Percentiles rank a stretch among this genome's conserved stretches.
Evolutionary conservation across 2,797 vertebrate genomes (phyloP).

Genomic region (Etheostoma nigrum): DNA sequence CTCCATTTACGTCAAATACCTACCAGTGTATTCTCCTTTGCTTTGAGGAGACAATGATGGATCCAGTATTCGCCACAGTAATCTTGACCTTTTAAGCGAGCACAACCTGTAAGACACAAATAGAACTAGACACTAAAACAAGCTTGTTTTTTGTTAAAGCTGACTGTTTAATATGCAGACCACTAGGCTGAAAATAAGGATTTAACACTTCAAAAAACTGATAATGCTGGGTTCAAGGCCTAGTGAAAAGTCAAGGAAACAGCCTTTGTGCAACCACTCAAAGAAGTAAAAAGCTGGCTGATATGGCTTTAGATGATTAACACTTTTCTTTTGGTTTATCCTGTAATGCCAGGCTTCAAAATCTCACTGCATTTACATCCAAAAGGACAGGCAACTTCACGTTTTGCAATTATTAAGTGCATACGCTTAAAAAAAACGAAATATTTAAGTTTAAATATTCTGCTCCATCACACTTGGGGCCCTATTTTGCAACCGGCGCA

Average conservation of each 20-base stretch:
- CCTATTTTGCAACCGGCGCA: too few relatives aligned
- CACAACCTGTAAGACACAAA: slow-evolving; percentile 6
- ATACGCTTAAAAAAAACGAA: not conserved
- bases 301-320: not conserved
- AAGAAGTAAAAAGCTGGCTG: not conserved
- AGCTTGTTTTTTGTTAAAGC: slow-evolving; percentile 8
- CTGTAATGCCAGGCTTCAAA: not conserved
- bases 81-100: slow-evolving; percentile 27
- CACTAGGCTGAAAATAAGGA: not conserved
- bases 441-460: not conserved
- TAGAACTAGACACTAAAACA: slow-evolving; percentile 14
- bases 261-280: not conserved
- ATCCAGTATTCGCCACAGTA: slow-evolving; percentile 27
- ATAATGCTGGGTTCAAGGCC: not conserved
- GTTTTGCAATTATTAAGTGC: not conserved
- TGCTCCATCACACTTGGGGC: not conserved
- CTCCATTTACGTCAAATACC: not conserved
- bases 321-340: not conserved
- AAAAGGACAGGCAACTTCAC: not conserved
- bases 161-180: slow-evolving; percentile 15
- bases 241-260: not conserved
- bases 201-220: slow-evolving; percentile 23
- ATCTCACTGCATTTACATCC: not conserved
- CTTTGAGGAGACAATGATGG: slow-evolving; percentile 23
- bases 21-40: not conserved